These are phyloP conservation scores for Heliconius nattereri DNA, from an alignment of 1,140 invertebrate genomes.

Conservation along the genomic window DNA sequence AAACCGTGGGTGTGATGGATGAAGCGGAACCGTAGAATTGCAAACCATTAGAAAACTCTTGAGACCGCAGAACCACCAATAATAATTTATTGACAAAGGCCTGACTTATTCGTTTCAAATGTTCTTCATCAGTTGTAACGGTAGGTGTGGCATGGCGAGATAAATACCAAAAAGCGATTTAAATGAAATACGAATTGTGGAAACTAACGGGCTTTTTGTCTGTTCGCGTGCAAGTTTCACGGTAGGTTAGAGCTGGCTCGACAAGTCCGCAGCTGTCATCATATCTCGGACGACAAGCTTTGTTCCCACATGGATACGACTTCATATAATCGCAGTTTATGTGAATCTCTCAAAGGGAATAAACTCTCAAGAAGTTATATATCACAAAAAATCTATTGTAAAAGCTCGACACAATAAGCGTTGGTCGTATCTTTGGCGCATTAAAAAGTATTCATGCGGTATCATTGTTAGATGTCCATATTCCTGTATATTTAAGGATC, in stretches of 20 bases:
- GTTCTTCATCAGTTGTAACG: constrained; percentile 24
- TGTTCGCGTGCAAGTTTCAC: constrained; percentile 66
- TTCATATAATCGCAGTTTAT: constrained; percentile 80
- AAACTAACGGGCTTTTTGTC: constrained; percentile 69
- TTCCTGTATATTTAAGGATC: constrained; percentile 48
- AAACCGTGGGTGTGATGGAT: constrained; percentile 66
- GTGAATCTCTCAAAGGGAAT: constrained; percentile 71
- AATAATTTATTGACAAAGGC: constrained; percentile 54
- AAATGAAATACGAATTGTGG: constrained; percentile 70
- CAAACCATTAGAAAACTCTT: constrained; percentile 62
- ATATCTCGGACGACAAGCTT: constrained; percentile 67
- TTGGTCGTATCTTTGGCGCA: constrained; percentile 77
- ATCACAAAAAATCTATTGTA: constrained; percentile 71
- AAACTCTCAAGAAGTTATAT: constrained; percentile 67
- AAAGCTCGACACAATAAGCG: constrained; percentile 59
- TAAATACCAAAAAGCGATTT: constrained; percentile 54
- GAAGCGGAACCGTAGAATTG: constrained; percentile 60
- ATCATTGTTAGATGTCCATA: constrained; percentile 64
- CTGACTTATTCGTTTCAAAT: constrained; percentile 16
- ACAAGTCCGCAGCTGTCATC: constrained; percentile 73
- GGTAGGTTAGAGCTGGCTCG: constrained; percentile 60
- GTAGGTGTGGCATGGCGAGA: constrained; percentile 65
- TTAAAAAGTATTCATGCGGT: constrained; percentile 80
- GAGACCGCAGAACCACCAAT: constrained; percentile 47
- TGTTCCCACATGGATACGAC: constrained; percentile 70